Base-by-base conservation (phyloP, 2,113 vertebrate genomes). In the Puffinus mauretanicus region DNA sequence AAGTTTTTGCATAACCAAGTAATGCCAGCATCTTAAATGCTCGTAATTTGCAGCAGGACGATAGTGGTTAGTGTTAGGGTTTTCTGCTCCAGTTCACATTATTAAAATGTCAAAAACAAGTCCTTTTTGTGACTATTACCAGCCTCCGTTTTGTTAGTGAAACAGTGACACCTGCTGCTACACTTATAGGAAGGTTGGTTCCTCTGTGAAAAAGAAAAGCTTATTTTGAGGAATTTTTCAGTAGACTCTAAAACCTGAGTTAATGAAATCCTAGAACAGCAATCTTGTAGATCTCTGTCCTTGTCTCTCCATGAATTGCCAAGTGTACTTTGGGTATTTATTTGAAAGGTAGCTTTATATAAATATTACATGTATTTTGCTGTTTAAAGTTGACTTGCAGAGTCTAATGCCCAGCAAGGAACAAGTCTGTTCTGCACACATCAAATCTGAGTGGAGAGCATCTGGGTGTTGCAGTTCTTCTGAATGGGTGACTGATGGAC, bases 121-220 rank as follows among this genome's bases (percentile, higher is more conserved):
- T 46, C 66, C 30, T 80, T 96, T 86, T 79, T 82, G 66, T 94
- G 71, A 60, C 40, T 52, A 3, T 87, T 80, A 90, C 34, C 26
- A 93, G 64, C 42, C 78, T 94, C 40, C 7, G n/a, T 79, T 94
- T 77, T 80, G 36, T 76, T 18, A 85, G 80, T 82, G 91, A 73
- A 96, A 95, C 64, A 95, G 87, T 96, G 96, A 96, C 96, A 96
- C 91, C 91, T 96, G 96, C 95, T 96, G 96, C 96, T 94, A 46
- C 51, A 2, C 26, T 91, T 77, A 11, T 0, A 20, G 42, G 42
- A 71, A 80, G 20, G 38, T 40, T 79, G 40, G 19, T 57, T 86
- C n/a, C 34, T 57, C 42, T 54, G 22, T 54, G 61, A 36, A 36
- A 62, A 60, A 36, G 60, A 51, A 79, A 80, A 89, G 9, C 46